These are phyloP conservation scores for Thaumatotibia leucotreta DNA, from an alignment of 1,140 invertebrate genomes.

Conservation along the genomic window DNA sequence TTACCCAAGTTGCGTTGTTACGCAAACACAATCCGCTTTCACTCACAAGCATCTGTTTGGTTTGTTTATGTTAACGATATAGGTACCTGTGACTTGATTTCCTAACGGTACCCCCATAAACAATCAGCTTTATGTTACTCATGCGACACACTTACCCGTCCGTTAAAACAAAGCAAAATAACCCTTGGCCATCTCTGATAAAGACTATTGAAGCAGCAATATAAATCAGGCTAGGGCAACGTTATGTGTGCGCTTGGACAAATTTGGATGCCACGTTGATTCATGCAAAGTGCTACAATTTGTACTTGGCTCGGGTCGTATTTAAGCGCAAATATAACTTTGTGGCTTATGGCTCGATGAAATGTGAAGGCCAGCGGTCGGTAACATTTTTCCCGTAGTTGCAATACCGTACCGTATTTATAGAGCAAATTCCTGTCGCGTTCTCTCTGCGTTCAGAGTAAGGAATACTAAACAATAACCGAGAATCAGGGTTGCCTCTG, in stretches of 20 bases:
- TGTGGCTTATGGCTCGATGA: neutral
- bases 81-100: constrained; percentile 7
- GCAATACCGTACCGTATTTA: neutral
- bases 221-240: neutral
- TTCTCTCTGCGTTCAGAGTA: neutral
- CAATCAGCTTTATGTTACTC: constrained; percentile 8
- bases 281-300: neutral
- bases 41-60: neutral
- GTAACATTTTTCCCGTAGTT: neutral
- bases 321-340: neutral
- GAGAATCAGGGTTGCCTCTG: neutral
- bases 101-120: constrained; percentile 7
- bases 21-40: neutral
- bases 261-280: neutral
- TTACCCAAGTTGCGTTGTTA: neutral
- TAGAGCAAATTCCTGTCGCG: neutral
- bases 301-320: neutral
- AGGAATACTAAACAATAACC: neutral
- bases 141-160: neutral
- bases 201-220: neutral
- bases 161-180: neutral
- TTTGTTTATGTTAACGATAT: constrained; percentile 7
- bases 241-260: neutral
- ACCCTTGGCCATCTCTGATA: neutral
- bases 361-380: constrained; percentile 10